These are phyloP conservation scores for Neosalanx taihuensis DNA, from an alignment of 2,797 vertebrate species.

Conservation along the genomic window DNA sequence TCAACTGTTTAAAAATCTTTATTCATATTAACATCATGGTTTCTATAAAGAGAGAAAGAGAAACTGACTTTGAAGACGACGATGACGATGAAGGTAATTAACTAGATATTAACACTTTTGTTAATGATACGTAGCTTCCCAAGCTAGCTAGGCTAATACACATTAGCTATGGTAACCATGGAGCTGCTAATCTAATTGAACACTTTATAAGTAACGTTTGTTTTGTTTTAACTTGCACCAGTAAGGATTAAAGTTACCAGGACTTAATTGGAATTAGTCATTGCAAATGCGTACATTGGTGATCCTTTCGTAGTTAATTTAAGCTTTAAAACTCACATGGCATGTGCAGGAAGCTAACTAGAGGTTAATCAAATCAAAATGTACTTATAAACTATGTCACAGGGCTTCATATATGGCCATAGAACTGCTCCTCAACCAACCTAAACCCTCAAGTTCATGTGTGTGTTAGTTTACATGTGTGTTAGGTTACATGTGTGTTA, in stretches of 20 bases:
- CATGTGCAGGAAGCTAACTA: not conserved
- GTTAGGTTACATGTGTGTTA: not conserved
- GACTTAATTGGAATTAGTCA: too few species aligned
- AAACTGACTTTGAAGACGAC: conserved; percentile 55
- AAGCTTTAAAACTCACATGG: not conserved
- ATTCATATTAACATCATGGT: conserved; percentile 45
- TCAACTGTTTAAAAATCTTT: not conserved
- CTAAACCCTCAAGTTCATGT: too few species aligned
- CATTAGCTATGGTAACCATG: not conserved
- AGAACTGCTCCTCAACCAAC: too few species aligned
- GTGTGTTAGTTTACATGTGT: too few species aligned
- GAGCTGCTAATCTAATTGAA: conserved; percentile 15
- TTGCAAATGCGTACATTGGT: too few species aligned
- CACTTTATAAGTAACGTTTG: too few species aligned
- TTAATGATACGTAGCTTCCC: conserved; percentile 12
- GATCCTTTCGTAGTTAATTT: too few species aligned
- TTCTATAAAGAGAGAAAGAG: conserved; percentile 71
- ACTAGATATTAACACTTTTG: conserved; percentile 40
- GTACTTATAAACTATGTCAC: too few species aligned
- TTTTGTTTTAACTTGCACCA: too few species aligned
- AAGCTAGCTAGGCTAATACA: conserved; percentile 15
- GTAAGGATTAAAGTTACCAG: too few species aligned
- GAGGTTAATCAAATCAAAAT: too few species aligned
- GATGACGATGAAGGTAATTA: conserved; percentile 60
- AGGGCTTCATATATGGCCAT: too few species aligned